Evolutionary conservation across 53 echinoderm and acorn worm genomes (phyloP).

Genomic region (Stichopus horrens): DNA sequence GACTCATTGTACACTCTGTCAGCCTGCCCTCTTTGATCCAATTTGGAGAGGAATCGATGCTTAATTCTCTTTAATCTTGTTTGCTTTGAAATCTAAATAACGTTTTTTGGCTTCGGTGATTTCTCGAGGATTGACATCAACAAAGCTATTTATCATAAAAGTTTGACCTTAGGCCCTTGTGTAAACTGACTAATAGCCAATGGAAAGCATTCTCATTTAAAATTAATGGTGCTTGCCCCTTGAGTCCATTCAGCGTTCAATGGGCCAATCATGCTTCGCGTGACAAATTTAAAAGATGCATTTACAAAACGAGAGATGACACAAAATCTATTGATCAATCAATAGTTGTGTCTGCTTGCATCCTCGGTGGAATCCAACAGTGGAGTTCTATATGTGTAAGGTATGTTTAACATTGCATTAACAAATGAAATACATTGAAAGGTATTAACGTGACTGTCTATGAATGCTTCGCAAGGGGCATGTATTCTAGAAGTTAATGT

Average conservation of each 20-base stretch:
- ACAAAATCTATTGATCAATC: background rate
- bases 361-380: background rate
- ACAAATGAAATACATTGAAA: background rate
- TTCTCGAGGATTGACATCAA: conserved; percentile 1
- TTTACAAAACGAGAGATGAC: background rate
- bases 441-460: background rate
- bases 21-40: background rate
- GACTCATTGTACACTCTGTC: background rate
- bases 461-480: background rate
- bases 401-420: background rate
- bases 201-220: background rate
- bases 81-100: background rate
- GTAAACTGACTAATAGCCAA: conserved; percentile 14
- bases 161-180: background rate
- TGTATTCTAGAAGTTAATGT: background rate
- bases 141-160: conserved; percentile 9
- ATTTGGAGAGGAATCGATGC: conserved; percentile 22
- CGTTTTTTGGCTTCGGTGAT: background rate
- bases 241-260: background rate
- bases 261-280: background rate
- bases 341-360: background rate
- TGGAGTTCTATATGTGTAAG: background rate
- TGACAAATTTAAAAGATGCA: background rate
- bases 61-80: conserved; percentile 26
- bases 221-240: background rate